These are phyloP conservation scores for Luscinia luscinia DNA, from an alignment of 2,797 vertebrate species.

Conservation along the genomic window DNA sequence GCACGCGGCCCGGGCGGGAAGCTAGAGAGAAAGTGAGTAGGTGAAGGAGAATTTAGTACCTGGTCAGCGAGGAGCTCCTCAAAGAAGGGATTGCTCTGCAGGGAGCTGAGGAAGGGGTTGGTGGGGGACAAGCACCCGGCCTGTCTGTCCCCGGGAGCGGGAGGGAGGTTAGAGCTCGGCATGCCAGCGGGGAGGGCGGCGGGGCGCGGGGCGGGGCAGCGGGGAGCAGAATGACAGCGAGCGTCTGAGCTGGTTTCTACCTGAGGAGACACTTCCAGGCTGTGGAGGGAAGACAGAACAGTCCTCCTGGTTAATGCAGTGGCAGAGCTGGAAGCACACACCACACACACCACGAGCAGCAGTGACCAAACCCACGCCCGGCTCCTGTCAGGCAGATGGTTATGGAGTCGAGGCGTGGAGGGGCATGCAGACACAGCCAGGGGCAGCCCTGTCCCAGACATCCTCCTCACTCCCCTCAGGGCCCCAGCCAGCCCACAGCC, in stretches of 20 bases:
- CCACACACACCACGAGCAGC: conserved; percentile 38
- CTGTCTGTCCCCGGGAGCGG: conserved; percentile 72
- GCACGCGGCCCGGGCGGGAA: conserved; percentile 75
- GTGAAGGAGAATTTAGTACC: conserved; percentile 88
- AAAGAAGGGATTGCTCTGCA: conserved; percentile 89
- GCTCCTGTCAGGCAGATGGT: conserved; percentile 56
- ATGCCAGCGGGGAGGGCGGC: conserved; percentile 71
- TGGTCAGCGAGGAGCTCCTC: conserved; percentile 81
- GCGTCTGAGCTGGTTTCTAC: conserved; percentile 85
- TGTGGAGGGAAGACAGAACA: conserved; percentile 94
- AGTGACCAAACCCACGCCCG: not conserved
- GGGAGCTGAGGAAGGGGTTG: conserved; percentile 87
- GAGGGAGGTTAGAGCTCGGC: conserved; percentile 80
- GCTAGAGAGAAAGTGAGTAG: conserved; percentile 91
- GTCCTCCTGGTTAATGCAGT: conserved; percentile 85
- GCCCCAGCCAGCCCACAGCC: not conserved
- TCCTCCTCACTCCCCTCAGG: not conserved
- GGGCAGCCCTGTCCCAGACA: conserved; percentile 14
- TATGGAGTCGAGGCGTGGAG: conserved; percentile 15
- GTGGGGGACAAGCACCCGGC: conserved; percentile 76
- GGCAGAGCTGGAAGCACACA: conserved; percentile 36
- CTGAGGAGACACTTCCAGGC: conserved; percentile 89
- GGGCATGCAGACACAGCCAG: conserved; percentile 41
- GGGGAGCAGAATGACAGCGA: conserved; percentile 81
- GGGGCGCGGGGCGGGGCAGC: conserved; percentile 76